Evolutionary conservation across 2,888 invertebrate species (phyloP), one percentile per base, ranked within the genome.

Genomic region (Quadriops clusia): DNA sequence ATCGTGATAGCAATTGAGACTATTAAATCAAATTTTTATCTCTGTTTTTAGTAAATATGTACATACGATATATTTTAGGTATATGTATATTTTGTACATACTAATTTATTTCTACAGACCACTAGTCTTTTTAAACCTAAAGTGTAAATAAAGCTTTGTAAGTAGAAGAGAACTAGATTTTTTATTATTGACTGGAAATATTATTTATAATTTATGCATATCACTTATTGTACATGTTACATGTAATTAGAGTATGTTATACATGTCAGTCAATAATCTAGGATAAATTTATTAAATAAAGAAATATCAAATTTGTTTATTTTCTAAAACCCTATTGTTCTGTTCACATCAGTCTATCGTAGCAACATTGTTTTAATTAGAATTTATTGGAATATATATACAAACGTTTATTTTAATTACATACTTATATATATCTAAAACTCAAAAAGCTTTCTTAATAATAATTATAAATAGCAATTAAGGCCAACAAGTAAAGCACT

Each of bases 251-350:
- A 47, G 47, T 49, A 46, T 51, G 47, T 52, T 49, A 51, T 51
- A 50, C 51, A 53, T 57, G 51, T 55, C 54, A 55, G 54, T 56
- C 54, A 56, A 54, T 53, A 53, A 53, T 43, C 43, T 51, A 53
- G 51, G 44, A 47, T 32, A 46, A n/a, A 49, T 53, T 54, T 53
- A 52, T 51, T 51, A 37, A 35, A 32, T 28, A 28, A 23, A 33
- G 4, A 9, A 24, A n/a, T n/a, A n/a, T n/a, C n/a, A n/a, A 12
- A 10, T 10, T 30, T 17, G 35, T 35, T 32, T 35, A 25, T 29
- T 36, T 36, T 24, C 8, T 15, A n/a, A 9, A n/a, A 14, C 11
- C 30, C 23, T 18, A 5, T 9, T 13, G 10, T 3, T 17, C 6
- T 27, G 8, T 15, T 12, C 17, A 26, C 10, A 7, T 10, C 8